A percentile compares a stretch with the other conserved stretches of the same genome.
These are phyloP conservation scores for Trichomalopsis sarcophagae DNA, from an alignment of 1,140 invertebrate species.

Conservation along the genomic window DNA sequence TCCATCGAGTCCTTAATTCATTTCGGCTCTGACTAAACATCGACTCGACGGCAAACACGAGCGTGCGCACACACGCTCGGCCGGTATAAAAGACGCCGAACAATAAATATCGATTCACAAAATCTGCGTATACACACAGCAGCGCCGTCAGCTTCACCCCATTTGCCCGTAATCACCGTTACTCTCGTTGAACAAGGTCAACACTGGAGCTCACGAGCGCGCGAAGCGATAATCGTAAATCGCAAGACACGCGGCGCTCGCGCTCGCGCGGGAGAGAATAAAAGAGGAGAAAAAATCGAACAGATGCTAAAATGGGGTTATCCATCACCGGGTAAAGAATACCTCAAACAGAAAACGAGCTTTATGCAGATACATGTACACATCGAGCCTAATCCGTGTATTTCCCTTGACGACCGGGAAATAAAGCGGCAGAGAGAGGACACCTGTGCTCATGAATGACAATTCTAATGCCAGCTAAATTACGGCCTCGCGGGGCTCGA, in stretches of 20 bases:
- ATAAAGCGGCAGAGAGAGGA: neutral
- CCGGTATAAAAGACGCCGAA: neutral
- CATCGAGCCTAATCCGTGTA: neutral
- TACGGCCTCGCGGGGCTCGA: neutral
- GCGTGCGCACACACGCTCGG: neutral
- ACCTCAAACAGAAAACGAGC: slow-evolving; percentile 9
- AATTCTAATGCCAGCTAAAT: slow-evolving; percentile 23
- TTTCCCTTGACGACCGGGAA: neutral
- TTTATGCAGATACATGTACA: slow-evolving; percentile 2
- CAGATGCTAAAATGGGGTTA: slow-evolving; percentile 45
- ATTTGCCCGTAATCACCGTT: neutral
- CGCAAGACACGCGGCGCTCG: neutral
- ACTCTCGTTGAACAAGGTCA: slow-evolving; percentile 14
- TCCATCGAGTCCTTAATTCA: neutral
- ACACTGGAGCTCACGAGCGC: neutral
- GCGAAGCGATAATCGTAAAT: slow-evolving; percentile 40
- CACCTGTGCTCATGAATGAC: slow-evolving; percentile 36
- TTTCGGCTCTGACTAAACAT: slow-evolving; percentile 4
- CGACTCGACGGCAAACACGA: neutral
- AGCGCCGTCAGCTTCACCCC: neutral
- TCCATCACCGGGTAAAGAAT: slow-evolving; percentile 16
- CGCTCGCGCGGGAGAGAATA: neutral
- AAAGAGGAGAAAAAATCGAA: slow-evolving; percentile 25
- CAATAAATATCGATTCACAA: slow-evolving; percentile 41
- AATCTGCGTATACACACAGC: slow-evolving; percentile 19